phyloP scores from a whole-genome alignment of 1,140 invertebrate genomes.

The Pollicipes pollicipes region DNA sequence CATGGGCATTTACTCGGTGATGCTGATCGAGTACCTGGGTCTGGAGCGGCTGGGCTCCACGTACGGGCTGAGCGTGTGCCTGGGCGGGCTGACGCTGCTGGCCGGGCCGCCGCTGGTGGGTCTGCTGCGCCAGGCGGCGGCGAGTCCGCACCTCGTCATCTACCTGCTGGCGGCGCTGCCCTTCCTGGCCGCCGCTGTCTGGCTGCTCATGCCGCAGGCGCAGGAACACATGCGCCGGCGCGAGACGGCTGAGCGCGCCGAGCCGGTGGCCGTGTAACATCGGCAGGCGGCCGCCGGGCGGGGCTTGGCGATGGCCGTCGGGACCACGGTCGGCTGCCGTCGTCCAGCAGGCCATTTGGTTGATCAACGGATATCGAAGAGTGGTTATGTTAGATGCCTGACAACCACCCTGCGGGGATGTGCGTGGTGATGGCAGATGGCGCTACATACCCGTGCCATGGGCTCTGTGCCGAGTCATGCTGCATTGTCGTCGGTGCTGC shows the following conservation, averaged over 20 bases:
- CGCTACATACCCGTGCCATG: too few relatives aligned
- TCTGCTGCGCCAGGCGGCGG: conserved; percentile 35
- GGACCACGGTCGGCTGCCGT: too few relatives aligned
- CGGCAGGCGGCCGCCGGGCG: too few relatives aligned
- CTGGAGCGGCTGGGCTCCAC: conserved; percentile 61
- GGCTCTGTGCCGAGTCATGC: too few relatives aligned
- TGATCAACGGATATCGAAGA: too few relatives aligned
- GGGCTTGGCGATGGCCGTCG: too few relatives aligned
- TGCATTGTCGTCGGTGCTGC: too few relatives aligned
- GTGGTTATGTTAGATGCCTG: too few relatives aligned
- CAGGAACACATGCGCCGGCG: not conserved
- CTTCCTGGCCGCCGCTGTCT: not conserved
- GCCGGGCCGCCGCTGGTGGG: conserved; percentile 61
- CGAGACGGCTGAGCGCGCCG: not conserved
- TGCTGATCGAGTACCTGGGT: conserved; percentile 67
- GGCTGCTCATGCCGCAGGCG: not conserved
- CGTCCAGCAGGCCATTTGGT: too few relatives aligned
- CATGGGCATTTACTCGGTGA: conserved; percentile 61
- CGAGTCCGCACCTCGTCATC: not conserved
- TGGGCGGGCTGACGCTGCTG: conserved; percentile 60
- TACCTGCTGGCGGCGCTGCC: not conserved
- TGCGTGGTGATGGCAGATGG: too few relatives aligned
- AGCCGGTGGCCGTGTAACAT: too few relatives aligned
- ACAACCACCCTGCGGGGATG: too few relatives aligned
- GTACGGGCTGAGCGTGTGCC: conserved; percentile 63